Evolutionary conservation across 2,797 vertebrate genomes (phyloP), one percentile per base, ranked within the genome.

Genomic region (Darevskia nairensis): DNA sequence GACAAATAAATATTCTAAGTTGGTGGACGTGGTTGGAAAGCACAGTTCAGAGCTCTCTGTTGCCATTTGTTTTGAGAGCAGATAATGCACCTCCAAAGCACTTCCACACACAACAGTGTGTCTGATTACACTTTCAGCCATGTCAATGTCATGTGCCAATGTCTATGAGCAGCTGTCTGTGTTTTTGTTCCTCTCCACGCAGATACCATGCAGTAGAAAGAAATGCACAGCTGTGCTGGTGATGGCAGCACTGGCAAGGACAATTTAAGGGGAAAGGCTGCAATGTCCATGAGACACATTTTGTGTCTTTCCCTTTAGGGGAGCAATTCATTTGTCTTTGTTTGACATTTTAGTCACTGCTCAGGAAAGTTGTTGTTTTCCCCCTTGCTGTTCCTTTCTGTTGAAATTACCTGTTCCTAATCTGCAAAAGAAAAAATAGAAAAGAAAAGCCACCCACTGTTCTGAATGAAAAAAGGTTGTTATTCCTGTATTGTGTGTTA

Each of bases 401-500:
- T 66, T n/a, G 29, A 66, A 89, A 85, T 85, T 80, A 75, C 41
- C 39, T 85, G n/a, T 85, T 85, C 75, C 39, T 74, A n/a, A 6
- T 80, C 71, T 75, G 25, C 23, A 23, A 11, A 66, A 27, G 39
- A 46, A 3, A 21, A 77, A 23, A 35, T 6, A 69, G n/a, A n/a
- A 10, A 11, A 44, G 15, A 46, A 71, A 71, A 50, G 13, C 29
- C 32, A 81, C 77, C 66, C 32, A 75, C 32, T 39, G 25, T 75
- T 85, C 41, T 80, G 69, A 81, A 75, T 75, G 82, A 75, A 74
- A 74, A 11, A 66, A 11, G 17, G 69, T 76, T 80, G 81, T 85
- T 85, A 85, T 68, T 85, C 8, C 78, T 50, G 32, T n/a, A 85
- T 81, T 75, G 78, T 89, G 44, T 46, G 17, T 89, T 89, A 85